Evolutionary conservation across 2,113 vertebrate genomes (phyloP).

Genomic region (Sapajus apella): DNA sequence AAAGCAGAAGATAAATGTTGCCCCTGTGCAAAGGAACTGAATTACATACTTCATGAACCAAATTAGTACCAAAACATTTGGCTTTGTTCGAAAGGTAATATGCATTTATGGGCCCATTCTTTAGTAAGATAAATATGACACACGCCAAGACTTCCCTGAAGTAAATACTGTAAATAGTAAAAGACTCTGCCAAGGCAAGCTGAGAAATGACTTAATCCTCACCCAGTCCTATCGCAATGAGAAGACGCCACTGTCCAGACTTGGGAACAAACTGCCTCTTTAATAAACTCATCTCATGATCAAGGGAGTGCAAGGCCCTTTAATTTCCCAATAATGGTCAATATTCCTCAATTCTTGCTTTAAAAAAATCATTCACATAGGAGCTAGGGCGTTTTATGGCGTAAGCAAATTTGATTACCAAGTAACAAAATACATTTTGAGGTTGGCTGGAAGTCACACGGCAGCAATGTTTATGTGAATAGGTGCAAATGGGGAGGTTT

Average conservation of each 20-base stretch:
- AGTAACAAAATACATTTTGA: conserved; percentile 67
- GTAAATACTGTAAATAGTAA: conserved; percentile 94
- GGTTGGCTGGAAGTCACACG: conserved; percentile 36
- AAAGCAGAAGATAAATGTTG: conserved; percentile 93
- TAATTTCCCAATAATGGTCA: conserved; percentile 78
- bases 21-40: conserved; percentile 89
- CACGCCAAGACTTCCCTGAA: conserved; percentile 87
- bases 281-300: conserved; percentile 83
- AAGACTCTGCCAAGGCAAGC: conserved; percentile 88
- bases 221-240: conserved; percentile 86
- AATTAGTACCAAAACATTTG: conserved; percentile 92
- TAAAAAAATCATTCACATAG: conserved; percentile 42
- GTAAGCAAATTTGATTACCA: conserved; percentile 64
- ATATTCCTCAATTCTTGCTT: conserved; percentile 70
- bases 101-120: conserved; percentile 88
- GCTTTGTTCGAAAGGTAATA: conserved; percentile 94
- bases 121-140: conserved; percentile 92
- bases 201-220: conserved; percentile 94
- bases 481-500: conserved; percentile 49
- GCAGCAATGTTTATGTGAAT: conserved; percentile 21
- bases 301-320: conserved; percentile 76
- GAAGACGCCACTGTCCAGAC: conserved; percentile 83
- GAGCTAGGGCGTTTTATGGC: conserved; percentile 53
- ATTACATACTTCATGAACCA: conserved; percentile 96
- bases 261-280: conserved; percentile 85